Evolutionary conservation across 2,113 vertebrate genomes (phyloP), one percentile per base, ranked within the genome.

Genomic region (Empidonax traillii): DNA sequence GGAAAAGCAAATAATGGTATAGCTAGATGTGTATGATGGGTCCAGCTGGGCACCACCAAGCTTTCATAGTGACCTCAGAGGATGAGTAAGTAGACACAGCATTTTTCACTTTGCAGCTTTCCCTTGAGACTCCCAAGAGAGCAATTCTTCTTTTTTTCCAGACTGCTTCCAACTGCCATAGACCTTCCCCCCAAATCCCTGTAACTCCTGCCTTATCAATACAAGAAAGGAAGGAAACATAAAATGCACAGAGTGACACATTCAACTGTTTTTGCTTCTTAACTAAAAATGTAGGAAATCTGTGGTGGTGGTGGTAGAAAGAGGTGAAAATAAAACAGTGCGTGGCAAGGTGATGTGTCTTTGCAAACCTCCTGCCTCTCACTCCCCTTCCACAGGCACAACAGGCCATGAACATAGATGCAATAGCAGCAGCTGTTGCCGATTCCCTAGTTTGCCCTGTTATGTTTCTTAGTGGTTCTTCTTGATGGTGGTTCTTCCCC

Each of bases 181-280:
- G 44, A 90, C 11, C 22, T 90, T 84, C 41, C 30, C 75, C 35
- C 35, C 5, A 35, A 68, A 78, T 66, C 51, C 12, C 59, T 62
- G 23, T 58, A 76, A 90, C 14, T 91, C 59, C 33, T 87, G 41
- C 44, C 63, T 77, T 94, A 90, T 88, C 65, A 35, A 90, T 74
- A 85, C 22, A 81, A 79, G 63, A 89, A 94, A 90, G 61, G 69
- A 81, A 96, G 80, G 73, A 96, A 94, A 78, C 22, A 72, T 55
- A 43, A 87, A 91, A 68, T 41, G 39, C 43, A 47, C 63, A 51
- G 31, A 43, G 65, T 44, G 35, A 78, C 47, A 85, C 2, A 1
- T 30, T 77, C 51, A 37, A 15, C 51, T 53, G 33, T 14, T 94
- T 93, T 91, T 58, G 14, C 47, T 91, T 87, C 62, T 31, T 79